Percentiles rank a stretch among this genome's conserved stretches.
Evolutionary conservation across 2,888 invertebrate genomes (phyloP).

Genomic region (Chymomyza caudatula): DNA sequence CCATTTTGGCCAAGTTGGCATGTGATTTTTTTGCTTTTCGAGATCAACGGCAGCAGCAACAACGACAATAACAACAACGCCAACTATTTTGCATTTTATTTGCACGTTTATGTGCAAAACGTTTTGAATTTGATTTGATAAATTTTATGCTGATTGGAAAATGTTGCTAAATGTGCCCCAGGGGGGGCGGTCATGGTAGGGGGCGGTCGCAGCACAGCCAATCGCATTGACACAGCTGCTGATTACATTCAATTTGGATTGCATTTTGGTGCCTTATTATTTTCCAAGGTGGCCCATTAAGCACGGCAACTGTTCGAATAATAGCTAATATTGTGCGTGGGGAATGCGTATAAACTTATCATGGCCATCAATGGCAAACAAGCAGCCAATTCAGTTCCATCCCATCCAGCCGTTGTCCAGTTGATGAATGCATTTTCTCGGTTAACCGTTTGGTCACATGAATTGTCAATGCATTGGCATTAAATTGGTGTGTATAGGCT

Average conservation of each 20-base stretch:
- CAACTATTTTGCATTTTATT: constrained; percentile 54
- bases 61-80: constrained; percentile 10
- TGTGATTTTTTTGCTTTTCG: constrained; percentile 55
- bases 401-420: constrained; percentile 21
- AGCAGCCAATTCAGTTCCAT: constrained; percentile 15
- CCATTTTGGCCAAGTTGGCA: constrained; percentile 45
- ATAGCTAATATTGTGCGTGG: constrained; percentile 57
- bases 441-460: not conserved
- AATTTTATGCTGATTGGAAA: constrained; percentile 70
- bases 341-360: constrained; percentile 53
- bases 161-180: constrained; percentile 58
- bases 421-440: constrained; percentile 59
- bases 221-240: not conserved
- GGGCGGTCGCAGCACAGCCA: not conserved
- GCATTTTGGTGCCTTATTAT: constrained; percentile 31
- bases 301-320: constrained; percentile 24
- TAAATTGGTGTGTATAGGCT: constrained; percentile 39
- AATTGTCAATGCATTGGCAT: constrained; percentile 26
- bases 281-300: constrained; percentile 69
- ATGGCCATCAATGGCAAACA: constrained; percentile 60
- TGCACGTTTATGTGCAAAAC: constrained; percentile 28
- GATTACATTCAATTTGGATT: not conserved
- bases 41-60: constrained; percentile 9
- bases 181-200: constrained; percentile 3
- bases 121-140: constrained; percentile 69